Evolutionary conservation across 92 coral and sea anemone genomes (phyloP), one percentile per base, ranked within the genome.

Genomic region (Palythoa caribaeorum): DNA sequence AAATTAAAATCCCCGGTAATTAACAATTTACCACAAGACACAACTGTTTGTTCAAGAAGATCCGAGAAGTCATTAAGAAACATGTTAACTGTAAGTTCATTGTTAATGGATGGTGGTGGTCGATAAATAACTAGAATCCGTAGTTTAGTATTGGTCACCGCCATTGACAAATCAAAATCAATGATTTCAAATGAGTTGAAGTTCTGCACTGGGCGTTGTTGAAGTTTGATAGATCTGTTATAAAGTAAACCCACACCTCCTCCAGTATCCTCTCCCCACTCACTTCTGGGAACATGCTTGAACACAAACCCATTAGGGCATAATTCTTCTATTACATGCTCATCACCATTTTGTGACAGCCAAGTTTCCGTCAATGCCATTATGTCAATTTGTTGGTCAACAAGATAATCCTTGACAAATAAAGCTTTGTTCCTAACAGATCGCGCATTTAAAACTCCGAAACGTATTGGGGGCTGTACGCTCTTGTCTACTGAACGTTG

Each of bases 111-210:
- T 16, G 77, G 77, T 9, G 52, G 77, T 72, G 77, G 77, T 72
- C 77, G 77, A 72, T 72, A 72, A 72, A 72, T 36, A 36, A 72
- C 77, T 36, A 72, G 77, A 72, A 72, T 72, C 77, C 77, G 77
- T 36, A 37, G 77, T 72, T 39, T 37, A 11, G 77, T 72, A 72
- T 11, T 44, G 51, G 77, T 36, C 62, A 54, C 62, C 14, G 62
- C 62, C 62, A 54, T 54, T 40, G 44, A 20, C 77, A 72, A 40
- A 72, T 72, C 52, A 5, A 72, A 72, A 72, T 72, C 77, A 9
- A 72, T 72, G 50, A 72, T 72, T 72, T 72, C 77, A 72, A 72
- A 72, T 9, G 52, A 72, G 48, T 44, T 44, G 48, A 44, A 44
- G 48, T 44, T 44, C 48, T 44, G 48, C 48, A 44, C 48, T 44